Evolutionary conservation across 2,113 vertebrate species (phyloP).

Genomic region (Platichthys flesus): DNA sequence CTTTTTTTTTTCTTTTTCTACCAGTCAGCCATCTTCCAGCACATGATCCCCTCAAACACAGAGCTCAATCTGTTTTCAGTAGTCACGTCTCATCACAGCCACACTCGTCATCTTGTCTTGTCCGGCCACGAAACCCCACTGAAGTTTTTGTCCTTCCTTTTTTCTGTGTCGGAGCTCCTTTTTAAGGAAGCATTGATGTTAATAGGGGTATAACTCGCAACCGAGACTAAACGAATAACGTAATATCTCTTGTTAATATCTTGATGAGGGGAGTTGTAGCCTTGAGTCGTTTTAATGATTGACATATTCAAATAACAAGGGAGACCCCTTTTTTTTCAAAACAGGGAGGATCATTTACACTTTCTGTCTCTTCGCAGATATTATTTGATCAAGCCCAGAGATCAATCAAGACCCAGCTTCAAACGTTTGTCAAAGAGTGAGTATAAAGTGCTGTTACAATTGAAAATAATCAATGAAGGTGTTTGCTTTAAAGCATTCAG

Average conservation of each 20-base stretch:
- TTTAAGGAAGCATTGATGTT: conserved; percentile 47
- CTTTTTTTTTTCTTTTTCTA: conserved; percentile 33
- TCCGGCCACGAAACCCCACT: conserved; percentile 11
- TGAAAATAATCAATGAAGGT: not conserved
- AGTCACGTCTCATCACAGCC: conserved; percentile 4
- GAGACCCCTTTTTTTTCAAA: not conserved
- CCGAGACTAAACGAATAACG: conserved; percentile 26
- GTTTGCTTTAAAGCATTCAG: not conserved
- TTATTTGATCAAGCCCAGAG: conserved; percentile 97
- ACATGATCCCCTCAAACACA: conserved; percentile 67
- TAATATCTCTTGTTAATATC: conserved; percentile 46
- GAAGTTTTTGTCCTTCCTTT: not conserved
- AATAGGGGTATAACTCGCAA: conserved; percentile 53
- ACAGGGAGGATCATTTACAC: not conserved
- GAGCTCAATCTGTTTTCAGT: conserved; percentile 66
- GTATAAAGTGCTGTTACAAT: conserved; percentile 65
- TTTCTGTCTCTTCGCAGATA: conserved; percentile 83
- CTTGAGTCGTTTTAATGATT: not conserved
- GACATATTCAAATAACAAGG: conserved; percentile 8
- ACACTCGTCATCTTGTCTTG: conserved; percentile 66
- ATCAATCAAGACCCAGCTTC: conserved; percentile 97
- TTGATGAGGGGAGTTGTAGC: conserved; percentile 54
- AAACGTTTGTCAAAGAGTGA: conserved; percentile 97
- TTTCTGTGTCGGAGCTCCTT: conserved; percentile 9
- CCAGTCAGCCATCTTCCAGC: conserved; percentile 58